Percentiles rank a stretch among this genome's conserved stretches.
Conservation (phyloP, 2,113 vertebrate species). For the Pelvicachromis taeniatus region DNA sequence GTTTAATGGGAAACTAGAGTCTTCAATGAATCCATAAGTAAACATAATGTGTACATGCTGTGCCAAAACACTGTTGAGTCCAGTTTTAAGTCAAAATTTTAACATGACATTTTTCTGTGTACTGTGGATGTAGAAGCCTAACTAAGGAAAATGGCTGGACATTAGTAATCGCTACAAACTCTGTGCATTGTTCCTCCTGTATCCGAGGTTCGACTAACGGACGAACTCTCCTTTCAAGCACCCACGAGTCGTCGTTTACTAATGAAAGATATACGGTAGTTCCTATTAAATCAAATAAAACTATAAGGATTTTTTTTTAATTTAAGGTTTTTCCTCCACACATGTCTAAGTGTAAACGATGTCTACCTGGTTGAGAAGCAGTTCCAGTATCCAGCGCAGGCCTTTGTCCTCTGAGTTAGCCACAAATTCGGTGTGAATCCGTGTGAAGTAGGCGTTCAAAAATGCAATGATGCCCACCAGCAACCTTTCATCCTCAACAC, state of each 20-base stretch:
- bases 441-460: slow-evolving; percentile 82
- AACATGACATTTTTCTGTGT: neutral
- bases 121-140: neutral
- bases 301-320: neutral
- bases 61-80: neutral
- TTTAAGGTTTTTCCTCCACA: neutral
- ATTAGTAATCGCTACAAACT: neutral
- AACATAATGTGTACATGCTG: neutral
- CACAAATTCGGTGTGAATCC: slow-evolving; percentile 50
- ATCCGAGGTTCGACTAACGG: no score
- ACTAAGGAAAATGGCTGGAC: neutral
- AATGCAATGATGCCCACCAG: slow-evolving; percentile 86
- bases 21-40: neutral
- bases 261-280: no score
- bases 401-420: slow-evolving; percentile 68
- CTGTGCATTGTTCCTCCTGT: no score
- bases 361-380: slow-evolving; percentile 83
- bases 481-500: slow-evolving; percentile 87
- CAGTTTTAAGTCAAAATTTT: neutral
- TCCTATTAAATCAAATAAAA: neutral
- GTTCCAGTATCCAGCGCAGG: slow-evolving; percentile 86
- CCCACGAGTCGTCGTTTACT: no score
- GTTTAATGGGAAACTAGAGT: neutral
- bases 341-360: neutral
- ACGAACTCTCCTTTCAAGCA: no score